phyloP scores from a whole-genome alignment of 2,888 invertebrate genomes.

The Leucophora obtusa region DNA sequence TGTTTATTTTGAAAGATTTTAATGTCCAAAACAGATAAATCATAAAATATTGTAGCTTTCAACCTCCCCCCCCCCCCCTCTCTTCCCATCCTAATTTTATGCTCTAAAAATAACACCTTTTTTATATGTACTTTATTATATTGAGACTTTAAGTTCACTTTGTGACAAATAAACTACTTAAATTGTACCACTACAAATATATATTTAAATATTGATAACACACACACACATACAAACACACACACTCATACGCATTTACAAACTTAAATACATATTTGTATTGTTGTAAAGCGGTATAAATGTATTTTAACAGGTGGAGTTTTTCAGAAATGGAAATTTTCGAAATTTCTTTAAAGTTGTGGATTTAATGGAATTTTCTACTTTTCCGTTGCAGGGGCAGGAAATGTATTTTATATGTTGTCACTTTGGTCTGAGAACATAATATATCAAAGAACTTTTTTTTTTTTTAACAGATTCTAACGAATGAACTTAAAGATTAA shows the following conservation, averaged over 20 bases:
- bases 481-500: slow-evolving; percentile 48
- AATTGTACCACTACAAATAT: not conserved
- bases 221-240: not conserved
- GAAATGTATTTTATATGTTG: slow-evolving; percentile 55
- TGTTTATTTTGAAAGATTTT: slow-evolving; percentile 63
- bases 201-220: not conserved
- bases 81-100: slow-evolving; percentile 6
- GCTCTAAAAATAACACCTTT: slow-evolving; percentile 61
- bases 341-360: slow-evolving; percentile 35
- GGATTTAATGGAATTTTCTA: slow-evolving; percentile 58
- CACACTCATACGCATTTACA: not conserved
- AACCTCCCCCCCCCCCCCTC: not conserved
- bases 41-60: slow-evolving; percentile 41
- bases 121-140: slow-evolving; percentile 45
- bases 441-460: slow-evolving; percentile 27
- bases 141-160: slow-evolving; percentile 59
- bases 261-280: too few relatives aligned
- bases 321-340: slow-evolving; percentile 61
- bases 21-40: slow-evolving; percentile 56
- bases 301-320: slow-evolving; percentile 63
- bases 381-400: slow-evolving; percentile 34
- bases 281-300: slow-evolving; percentile 15
- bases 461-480: slow-evolving; percentile 24
- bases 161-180: slow-evolving; percentile 50
- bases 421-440: slow-evolving; percentile 42